phyloP scores from a whole-genome alignment of 2,888 invertebrate genomes.

The Lasioglossum pauxillum region DNA sequence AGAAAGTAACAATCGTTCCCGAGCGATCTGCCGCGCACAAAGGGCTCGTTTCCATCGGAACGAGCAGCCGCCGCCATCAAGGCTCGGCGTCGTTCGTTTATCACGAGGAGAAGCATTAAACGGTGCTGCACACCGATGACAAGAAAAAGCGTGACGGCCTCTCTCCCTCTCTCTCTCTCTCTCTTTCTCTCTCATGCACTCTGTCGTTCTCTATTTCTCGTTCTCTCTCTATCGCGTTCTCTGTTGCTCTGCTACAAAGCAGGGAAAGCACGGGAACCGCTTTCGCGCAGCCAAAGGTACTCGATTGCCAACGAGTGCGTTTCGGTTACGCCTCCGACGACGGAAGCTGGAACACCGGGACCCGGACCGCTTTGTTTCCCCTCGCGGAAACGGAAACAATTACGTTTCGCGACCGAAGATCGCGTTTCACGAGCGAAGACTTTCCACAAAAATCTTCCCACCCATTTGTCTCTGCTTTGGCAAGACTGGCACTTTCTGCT shows the following conservation, averaged over 20 bases:
- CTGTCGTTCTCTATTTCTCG: neutral
- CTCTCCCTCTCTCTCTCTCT: neutral
- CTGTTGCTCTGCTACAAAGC: neutral
- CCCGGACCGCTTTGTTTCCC: neutral
- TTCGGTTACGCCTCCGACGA: constrained; percentile 5
- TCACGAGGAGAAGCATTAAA: constrained; percentile 15
- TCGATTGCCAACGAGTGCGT: constrained; percentile 9
- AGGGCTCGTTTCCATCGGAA: constrained; percentile 39
- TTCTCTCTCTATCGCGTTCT: neutral
- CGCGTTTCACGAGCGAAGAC: neutral
- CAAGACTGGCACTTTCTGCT: too few species aligned
- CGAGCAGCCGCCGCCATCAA: neutral
- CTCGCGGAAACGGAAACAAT: constrained; percentile 14
- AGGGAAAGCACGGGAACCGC: neutral
- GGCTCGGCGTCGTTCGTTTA: constrained; percentile 12
- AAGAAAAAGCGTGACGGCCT: too few species aligned
- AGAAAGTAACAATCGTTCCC: constrained; percentile 56
- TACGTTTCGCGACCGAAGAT: neutral
- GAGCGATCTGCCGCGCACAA: constrained; percentile 50
- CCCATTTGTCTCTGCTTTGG: neutral
- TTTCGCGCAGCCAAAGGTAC: neutral
- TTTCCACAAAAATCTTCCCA: neutral
- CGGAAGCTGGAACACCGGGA: neutral
- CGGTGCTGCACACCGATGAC: neutral
- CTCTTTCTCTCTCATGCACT: too few species aligned